A percentile compares a stretch with the other conserved stretches of the same genome.
Conservation (phyloP, 1,140 invertebrate species). For the Rhysida immarginata region DNA sequence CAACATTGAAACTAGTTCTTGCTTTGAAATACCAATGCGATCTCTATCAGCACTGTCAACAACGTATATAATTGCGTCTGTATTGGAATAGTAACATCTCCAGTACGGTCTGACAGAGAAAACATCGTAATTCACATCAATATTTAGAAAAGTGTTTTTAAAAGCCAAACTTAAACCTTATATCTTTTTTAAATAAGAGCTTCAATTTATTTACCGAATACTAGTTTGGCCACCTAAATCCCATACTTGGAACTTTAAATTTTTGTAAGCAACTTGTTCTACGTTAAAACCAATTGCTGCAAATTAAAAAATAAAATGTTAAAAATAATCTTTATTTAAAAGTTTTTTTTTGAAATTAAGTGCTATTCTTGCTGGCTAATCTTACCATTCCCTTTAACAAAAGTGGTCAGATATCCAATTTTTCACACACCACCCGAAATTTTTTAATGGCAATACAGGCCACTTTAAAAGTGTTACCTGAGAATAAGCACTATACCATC, state of each 20-base stretch:
- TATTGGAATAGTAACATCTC: slow-evolving; percentile 99
- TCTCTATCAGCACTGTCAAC: slow-evolving; percentile 97
- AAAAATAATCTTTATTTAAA: too few relatives aligned
- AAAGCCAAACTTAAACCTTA: too few relatives aligned
- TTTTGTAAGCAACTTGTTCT: slow-evolving; percentile 91
- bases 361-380: too few relatives aligned
- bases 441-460: too few relatives aligned
- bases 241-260: slow-evolving; percentile 95
- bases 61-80: slow-evolving; percentile 99
- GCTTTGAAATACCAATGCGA: slow-evolving; percentile 96
- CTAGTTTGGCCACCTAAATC: slow-evolving; percentile 97
- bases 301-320: slow-evolving; percentile 12
- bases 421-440: too few relatives aligned
- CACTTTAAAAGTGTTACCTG: too few relatives aligned
- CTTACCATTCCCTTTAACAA: too few relatives aligned
- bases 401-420: too few relatives aligned
- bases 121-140: too few relatives aligned
- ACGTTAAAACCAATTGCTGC: slow-evolving; percentile 88
- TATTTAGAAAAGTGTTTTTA: slow-evolving; percentile 3
- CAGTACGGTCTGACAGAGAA: slow-evolving; percentile 78
- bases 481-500: too few relatives aligned
- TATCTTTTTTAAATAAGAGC: too few relatives aligned
- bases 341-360: background rate
- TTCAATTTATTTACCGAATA: too few relatives aligned
- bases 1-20: slow-evolving; percentile 93